phyloP scores from a whole-genome alignment of 2,113 vertebrate species.

The Henicopernis longicauda region DNA sequence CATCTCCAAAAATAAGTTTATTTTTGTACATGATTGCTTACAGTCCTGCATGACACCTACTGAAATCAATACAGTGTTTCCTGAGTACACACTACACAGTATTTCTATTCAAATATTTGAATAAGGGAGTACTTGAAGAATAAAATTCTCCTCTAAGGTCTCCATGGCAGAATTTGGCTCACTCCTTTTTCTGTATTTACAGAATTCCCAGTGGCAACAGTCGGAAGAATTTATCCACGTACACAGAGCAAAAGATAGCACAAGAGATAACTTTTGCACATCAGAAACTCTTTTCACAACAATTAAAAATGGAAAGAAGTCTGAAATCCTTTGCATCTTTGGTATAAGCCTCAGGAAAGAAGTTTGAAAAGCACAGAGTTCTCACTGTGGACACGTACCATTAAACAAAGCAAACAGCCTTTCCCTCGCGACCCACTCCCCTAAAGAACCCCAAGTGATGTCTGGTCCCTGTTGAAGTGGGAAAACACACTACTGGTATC shows the following conservation, averaged over 20 bases:
- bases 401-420: not conserved
- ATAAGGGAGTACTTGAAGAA: not conserved
- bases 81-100: not conserved
- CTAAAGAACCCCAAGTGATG: not conserved
- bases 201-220: not conserved
- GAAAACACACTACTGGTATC: not conserved
- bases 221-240: not conserved
- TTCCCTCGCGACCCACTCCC: not conserved
- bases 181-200: not conserved
- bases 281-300: not conserved
- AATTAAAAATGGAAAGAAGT: not conserved
- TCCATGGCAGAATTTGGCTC: not conserved
- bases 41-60: not conserved
- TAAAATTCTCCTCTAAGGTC: not conserved
- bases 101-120: constrained; percentile 10
- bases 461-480: not conserved
- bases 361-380: not conserved
- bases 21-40: not conserved
- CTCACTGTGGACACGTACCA: not conserved
- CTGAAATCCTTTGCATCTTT: not conserved
- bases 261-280: not conserved
- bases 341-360: not conserved
- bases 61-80: constrained; percentile 20
- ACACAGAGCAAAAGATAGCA: not conserved
- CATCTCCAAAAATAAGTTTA: constrained; percentile 28